Evolutionary conservation across 1,140 invertebrate species (phyloP).

Genomic region (Bombus pyrosoma): DNA sequence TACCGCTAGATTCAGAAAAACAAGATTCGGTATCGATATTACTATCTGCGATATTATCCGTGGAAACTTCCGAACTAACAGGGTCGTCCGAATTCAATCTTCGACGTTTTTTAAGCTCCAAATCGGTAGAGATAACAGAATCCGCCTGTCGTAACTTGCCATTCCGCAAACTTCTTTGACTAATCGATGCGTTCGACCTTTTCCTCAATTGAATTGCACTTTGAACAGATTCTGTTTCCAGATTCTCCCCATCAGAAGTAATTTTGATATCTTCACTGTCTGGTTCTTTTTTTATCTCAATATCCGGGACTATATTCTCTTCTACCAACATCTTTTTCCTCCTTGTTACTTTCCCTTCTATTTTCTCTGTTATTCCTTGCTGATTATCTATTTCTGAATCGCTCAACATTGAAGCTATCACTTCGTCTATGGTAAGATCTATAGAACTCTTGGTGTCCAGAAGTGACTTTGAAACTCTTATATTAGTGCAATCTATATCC

Average conservation of each 20-base stretch:
- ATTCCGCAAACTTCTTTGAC: constrained; percentile 84
- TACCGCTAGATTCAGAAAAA: constrained; percentile 82
- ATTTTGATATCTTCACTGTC: constrained; percentile 69
- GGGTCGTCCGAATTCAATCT: constrained; percentile 84
- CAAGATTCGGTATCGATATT: constrained; percentile 83
- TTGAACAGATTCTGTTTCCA: constrained; percentile 57
- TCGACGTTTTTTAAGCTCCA: constrained; percentile 83
- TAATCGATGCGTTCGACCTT: constrained; percentile 52
- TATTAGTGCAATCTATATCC: constrained; percentile 47
- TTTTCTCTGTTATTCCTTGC: constrained; percentile 57
- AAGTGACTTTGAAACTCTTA: constrained; percentile 49
- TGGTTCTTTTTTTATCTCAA: constrained; percentile 75
- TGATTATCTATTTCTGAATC: constrained; percentile 68
- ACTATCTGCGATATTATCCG: constrained; percentile 83
- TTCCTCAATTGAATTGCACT: constrained; percentile 66
- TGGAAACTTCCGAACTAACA: constrained; percentile 83
- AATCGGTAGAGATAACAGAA: constrained; percentile 73
- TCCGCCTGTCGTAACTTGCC: constrained; percentile 85
- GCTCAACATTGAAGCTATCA: constrained; percentile 78
- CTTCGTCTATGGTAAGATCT: constrained; percentile 79
- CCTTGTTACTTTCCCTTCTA: constrained; percentile 69
- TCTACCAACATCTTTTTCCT: constrained; percentile 72
- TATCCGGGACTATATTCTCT: constrained; percentile 64
- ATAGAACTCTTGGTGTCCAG: constrained; percentile 72
- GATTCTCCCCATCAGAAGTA: constrained; percentile 63